Evolutionary conservation across 2,113 vertebrate species (phyloP), one percentile per base, ranked within the genome.

Genomic region (Salvelinus sp.): DNA sequence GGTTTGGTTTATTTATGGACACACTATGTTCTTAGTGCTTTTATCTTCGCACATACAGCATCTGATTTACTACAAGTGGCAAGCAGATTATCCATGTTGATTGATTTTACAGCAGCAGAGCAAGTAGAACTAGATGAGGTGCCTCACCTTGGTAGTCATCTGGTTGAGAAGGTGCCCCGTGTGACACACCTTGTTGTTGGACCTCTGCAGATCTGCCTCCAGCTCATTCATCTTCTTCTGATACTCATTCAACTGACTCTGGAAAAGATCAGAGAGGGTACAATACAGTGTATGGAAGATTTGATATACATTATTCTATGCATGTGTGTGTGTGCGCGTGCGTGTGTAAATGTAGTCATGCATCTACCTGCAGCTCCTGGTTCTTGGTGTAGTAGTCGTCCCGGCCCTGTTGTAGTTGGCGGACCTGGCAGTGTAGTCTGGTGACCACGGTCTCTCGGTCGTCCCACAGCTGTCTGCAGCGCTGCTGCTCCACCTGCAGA

Each of bases 341-440:
- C 4, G 30, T 5, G 38, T 44, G 33, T 47, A 44, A 44, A 6
- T 7, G 58, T 81, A 50, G 22, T 54, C 44, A 27, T 66, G 70
- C 22, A 9, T 27, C 14, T 25, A 99, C 98, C 96, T 99, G 96
- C 57, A 98, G 88, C 85, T 99, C 98, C 91, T 98, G 98, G 92
- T 96, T 98, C 94, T 96, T 96, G 88, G 96, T 98, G 92, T 96
- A 98, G 92, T 96, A 97, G 76, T 97, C 95, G 38, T 98, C 96
- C 0, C 96, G 93, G 72, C 95, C 95, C 0, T 96, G 96, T 83
- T 99, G 97, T 78, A 99, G 94, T 87, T 97, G 96, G 50, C 95
- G 86, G 91, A 98, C 96, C 91, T 99, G 98, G 89, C 93, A 94
- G 91, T 98, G 97, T 67, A 98, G 94, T 81, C 96, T 93, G 76